Evolutionary conservation across 1,140 invertebrate genomes (phyloP).

Genomic region (Oreohelix idahoensis): DNA sequence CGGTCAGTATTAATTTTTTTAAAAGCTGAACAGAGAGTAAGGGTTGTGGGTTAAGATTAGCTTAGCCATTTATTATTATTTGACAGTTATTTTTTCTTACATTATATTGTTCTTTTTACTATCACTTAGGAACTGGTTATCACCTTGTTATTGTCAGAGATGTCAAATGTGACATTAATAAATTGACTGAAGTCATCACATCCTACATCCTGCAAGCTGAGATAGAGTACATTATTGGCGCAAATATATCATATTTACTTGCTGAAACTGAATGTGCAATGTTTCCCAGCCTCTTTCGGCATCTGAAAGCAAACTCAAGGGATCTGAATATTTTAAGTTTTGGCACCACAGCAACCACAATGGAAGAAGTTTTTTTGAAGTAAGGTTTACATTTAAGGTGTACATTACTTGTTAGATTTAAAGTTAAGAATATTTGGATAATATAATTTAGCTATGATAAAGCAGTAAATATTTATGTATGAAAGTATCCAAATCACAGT

Average conservation of each 20-base stretch:
- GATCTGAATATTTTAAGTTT: slow-evolving; percentile 82
- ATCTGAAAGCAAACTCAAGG: slow-evolving; percentile 78
- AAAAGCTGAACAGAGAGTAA: too few species aligned
- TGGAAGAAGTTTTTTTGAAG: slow-evolving; percentile 85
- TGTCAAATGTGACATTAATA: slow-evolving; percentile 74
- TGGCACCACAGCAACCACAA: slow-evolving; percentile 85
- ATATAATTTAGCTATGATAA: too few species aligned
- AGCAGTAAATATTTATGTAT: neutral
- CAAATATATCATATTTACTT: slow-evolving; percentile 69
- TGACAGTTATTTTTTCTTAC: too few species aligned
- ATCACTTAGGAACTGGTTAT: slow-evolving; percentile 66
- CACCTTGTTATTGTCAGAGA: slow-evolving; percentile 69
- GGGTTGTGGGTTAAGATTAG: too few species aligned
- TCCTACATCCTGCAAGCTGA: slow-evolving; percentile 56
- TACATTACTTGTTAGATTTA: neutral
- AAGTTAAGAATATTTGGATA: too few species aligned
- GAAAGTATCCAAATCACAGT: too few species aligned
- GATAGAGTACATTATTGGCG: slow-evolving; percentile 66
- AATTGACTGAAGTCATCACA: slow-evolving; percentile 59
- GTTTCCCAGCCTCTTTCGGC: slow-evolving; percentile 76
- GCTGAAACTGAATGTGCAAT: slow-evolving; percentile 66
- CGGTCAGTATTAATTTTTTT: too few species aligned
- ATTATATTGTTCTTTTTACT: neutral
- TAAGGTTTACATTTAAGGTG: neutral
- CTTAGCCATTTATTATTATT: too few species aligned